Conservation (phyloP, 2,797 vertebrate species). For the Mareca penelope region DNA sequence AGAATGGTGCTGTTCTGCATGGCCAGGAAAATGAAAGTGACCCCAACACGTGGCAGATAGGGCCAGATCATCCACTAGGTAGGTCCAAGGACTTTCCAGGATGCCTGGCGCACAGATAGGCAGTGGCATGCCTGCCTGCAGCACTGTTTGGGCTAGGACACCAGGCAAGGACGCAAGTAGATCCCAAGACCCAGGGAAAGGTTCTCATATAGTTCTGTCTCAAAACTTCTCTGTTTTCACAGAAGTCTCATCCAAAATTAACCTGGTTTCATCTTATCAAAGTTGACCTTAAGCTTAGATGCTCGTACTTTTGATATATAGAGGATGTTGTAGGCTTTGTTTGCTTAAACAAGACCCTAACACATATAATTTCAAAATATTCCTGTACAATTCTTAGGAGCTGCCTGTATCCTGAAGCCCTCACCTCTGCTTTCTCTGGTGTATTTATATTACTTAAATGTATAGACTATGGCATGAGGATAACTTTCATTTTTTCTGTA, state of each 20-base stretch:
- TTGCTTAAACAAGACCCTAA: neutral
- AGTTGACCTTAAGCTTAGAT: neutral
- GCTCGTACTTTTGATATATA: rapidly evolving
- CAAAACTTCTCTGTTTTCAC: neutral
- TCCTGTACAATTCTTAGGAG: neutral
- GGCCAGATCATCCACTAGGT: rapidly evolving
- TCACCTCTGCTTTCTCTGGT: rapidly evolving
- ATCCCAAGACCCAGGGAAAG: neutral
- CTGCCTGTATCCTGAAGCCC: neutral
- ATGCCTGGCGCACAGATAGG: neutral
- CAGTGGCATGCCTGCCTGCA: neutral
- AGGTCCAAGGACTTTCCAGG: no score
- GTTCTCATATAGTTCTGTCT: neutral
- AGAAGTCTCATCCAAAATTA: neutral
- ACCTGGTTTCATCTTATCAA: neutral
- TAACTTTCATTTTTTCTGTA: neutral
- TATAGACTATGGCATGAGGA: neutral
- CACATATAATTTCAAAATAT: neutral
- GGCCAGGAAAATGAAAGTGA: neutral
- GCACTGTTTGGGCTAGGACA: rapidly evolving
- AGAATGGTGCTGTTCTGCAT: neutral
- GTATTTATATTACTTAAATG: neutral
- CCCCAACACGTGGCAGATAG: rapidly evolving
- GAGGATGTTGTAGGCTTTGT: neutral
- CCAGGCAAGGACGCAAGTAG: rapidly evolving